Base-by-base conservation (phyloP, 2,113 vertebrate genomes). In the Rhabdomys dilectus region DNA sequence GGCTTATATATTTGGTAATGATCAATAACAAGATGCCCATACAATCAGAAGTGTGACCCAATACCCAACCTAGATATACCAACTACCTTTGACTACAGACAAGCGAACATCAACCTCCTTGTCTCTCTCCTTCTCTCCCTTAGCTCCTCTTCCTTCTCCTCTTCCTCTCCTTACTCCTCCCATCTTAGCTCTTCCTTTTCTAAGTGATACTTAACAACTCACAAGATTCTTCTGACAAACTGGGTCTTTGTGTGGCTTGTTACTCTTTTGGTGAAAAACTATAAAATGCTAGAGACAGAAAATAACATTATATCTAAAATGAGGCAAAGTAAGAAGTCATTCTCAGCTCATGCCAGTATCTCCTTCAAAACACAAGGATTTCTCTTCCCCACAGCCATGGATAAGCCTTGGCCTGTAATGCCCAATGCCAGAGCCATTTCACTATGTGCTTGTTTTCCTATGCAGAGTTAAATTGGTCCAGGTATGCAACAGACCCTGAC, bases 191-290 rank as follows among this genome's bases (percentile, higher is more conserved):
- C 17, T 88, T 48, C 64, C 91, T 53, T 95, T 51, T 75, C 48
- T 93, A 91, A 92, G 93, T 92, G 29, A 62, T 42, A 56, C 22
- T 53, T 93, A 8, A 95, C 76, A 93, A 91, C 62, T 77, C 73
- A 77, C 2, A 34, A 93, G 48, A 97, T 91, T 89, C 78, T 75
- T 48, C 53, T 48, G 7, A 60, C 39, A 80, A 93, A 21, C 4
- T 90, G 42, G 31, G 70, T 91, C 90, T 96, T 77, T 91, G 17
- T 94, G 73, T 88, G 21, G 29, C 62, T 42, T 75, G 73, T 90
- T 88, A 36, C 26, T 90, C 13, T 95, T 94, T 24, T 19, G 16
- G 31, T 73, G 8, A 36, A 80, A 96, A 97, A 92, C 7, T 96
- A 42, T 66, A 87, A 68, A 88, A 93, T 60, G 29, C 19, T 36